Percentiles rank a stretch among this genome's conserved stretches.
Conservation (phyloP, 1,140 invertebrate genomes). For the Pantala flavescens region DNA sequence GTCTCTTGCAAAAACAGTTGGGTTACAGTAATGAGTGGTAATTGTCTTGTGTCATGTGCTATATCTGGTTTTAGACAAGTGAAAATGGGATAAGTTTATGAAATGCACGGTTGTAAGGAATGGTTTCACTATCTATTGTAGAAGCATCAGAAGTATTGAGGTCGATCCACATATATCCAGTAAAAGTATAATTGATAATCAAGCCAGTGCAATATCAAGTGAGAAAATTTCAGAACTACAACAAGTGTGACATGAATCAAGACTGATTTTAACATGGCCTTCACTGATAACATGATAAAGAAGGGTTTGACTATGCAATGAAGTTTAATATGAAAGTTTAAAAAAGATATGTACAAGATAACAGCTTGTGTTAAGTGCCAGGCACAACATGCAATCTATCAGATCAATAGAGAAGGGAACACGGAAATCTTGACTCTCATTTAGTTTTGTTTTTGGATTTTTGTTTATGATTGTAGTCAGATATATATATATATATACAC, state of each 20-base stretch:
- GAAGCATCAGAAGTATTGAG: neutral
- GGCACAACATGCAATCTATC: neutral
- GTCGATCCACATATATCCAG: neutral
- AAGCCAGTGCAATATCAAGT: slow-evolving; percentile 6
- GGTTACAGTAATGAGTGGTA: neutral
- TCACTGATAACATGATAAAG: neutral
- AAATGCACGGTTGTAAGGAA: neutral
- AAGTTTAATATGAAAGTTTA: neutral
- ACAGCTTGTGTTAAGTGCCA: neutral
- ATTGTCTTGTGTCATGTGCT: neutral
- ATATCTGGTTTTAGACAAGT: slow-evolving; percentile 2
- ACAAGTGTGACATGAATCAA: neutral
- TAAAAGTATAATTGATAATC: neutral
- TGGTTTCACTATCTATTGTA: neutral
- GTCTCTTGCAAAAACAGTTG: slow-evolving; percentile 14
- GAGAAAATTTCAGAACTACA: neutral
- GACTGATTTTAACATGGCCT: neutral
- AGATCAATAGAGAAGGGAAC: neutral
- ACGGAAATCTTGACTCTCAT: neutral
- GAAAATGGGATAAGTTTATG: neutral
- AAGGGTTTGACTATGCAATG: neutral
- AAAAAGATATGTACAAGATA: neutral
- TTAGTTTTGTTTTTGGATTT: slow-evolving; percentile 8
- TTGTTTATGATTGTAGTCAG: neutral
- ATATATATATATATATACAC: slow-evolving; percentile 1